These are phyloP conservation scores for Heliconius nattereri DNA, from an alignment of 1,140 invertebrate species.

Conservation along the genomic window DNA sequence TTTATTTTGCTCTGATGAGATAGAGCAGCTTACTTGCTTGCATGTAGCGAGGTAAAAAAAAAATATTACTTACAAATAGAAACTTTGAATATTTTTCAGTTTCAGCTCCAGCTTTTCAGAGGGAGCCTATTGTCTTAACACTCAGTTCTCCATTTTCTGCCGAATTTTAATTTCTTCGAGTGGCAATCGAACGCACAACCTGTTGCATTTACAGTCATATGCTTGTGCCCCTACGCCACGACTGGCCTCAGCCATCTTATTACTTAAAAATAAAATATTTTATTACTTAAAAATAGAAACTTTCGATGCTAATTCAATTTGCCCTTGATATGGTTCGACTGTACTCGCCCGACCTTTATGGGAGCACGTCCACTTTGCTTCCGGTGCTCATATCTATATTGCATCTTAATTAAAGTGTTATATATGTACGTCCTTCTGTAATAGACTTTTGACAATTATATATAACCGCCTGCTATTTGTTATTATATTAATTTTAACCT, in stretches of 20 bases:
- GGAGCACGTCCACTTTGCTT: constrained; percentile 31
- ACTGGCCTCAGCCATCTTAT: too few relatives aligned
- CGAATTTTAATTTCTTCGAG: too few relatives aligned
- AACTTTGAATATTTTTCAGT: too few relatives aligned
- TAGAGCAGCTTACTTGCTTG: too few relatives aligned
- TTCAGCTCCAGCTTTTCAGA: too few relatives aligned
- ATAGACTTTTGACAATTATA: too few relatives aligned
- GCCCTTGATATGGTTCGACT: constrained; percentile 19
- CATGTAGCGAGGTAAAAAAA: not conserved
- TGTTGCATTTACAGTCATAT: too few relatives aligned
- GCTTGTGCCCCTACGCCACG: too few relatives aligned
- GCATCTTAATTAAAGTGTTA: constrained; percentile 35
- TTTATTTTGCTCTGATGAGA: too few relatives aligned
- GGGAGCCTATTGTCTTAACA: too few relatives aligned
- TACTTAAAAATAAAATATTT: not conserved
- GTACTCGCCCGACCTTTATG: constrained; percentile 38
- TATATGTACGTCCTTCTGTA: not conserved
- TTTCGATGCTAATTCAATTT: constrained; percentile 13
- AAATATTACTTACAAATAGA: not conserved
- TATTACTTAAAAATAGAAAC: not conserved
- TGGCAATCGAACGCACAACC: too few relatives aligned
- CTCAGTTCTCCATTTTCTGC: too few relatives aligned
- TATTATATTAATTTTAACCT: constrained; percentile 13
- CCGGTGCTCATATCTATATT: constrained; percentile 32
- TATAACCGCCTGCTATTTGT: not conserved